Evolutionary conservation across 2,888 invertebrate species (phyloP), one percentile per base, ranked within the genome.

Genomic region (Drosophila rellima): DNA sequence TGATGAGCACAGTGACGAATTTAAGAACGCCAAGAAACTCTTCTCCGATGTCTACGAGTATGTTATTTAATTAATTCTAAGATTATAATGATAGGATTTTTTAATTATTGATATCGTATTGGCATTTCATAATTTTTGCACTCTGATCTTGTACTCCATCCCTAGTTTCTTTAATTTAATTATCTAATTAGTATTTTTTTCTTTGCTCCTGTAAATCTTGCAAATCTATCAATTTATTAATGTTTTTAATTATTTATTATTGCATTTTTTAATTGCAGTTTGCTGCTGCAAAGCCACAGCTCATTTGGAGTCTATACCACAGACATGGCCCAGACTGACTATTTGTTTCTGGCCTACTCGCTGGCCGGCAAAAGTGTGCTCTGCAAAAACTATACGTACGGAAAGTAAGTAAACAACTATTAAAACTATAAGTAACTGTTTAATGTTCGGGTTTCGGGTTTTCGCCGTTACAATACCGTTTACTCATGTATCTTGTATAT

Each of bases 271-370:
- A 1, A 2, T 51, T 62, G 6, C 62, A 91, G 91, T 48, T 76
- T 91, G 61, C 73, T 91, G 48, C 71, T 88, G 4, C 88, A 90
- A 61, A 84, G 87, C 67, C 83, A 82, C 54, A 82, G 75, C 63
- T 81, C 89, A 31, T 90, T 87, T 55, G 86, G 86, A 54, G 79
- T 83, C 42, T 82, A 77, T 56, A 83, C 90, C 57, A 84, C 82
- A 57, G 90, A 89, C 48, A 74, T 83, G 60, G 74, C 76, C 26
- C 79, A 90, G 57, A 70, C 75, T 18, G 90, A 91, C 29, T 89
- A 84, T 33, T 63, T 91, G n/a, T 88, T 91, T 55, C 70, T 92
- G 15, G 84, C 87, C 33, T 92, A 91, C 52, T 90, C 91, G 18
- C 70, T 88, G 44, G 57, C 70, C 18, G 74, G 84, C 0, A 87